phyloP scores from a whole-genome alignment of 2,797 vertebrate genomes.

The Tangara arthus region DNA sequence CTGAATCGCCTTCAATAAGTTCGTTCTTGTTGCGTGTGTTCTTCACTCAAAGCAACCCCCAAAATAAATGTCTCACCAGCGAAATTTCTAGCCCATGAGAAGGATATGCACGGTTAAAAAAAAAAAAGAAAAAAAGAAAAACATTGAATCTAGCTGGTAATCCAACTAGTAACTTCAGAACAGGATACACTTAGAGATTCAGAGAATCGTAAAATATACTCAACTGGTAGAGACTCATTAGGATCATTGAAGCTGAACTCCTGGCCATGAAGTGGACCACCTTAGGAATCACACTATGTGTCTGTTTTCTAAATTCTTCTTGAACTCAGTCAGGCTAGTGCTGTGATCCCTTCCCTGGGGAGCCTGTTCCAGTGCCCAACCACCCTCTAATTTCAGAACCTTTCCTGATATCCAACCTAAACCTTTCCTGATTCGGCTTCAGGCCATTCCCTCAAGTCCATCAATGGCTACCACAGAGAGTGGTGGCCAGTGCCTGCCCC shows the following conservation, averaged over 20 bases:
- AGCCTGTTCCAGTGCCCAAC: background rate
- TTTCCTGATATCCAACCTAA: background rate
- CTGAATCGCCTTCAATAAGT: background rate
- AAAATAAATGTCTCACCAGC: background rate
- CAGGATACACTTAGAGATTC: background rate
- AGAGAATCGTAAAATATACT: background rate
- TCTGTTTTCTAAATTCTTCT: background rate
- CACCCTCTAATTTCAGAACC: background rate
- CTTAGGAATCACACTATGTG: background rate
- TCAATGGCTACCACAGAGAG: background rate
- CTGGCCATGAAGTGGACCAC: background rate
- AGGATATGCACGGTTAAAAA: accelerated
- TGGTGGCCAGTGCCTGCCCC: background rate
- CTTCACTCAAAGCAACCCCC: background rate
- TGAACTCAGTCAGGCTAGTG: background rate
- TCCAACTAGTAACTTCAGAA: background rate
- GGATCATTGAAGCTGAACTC: accelerated
- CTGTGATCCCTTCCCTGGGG: background rate
- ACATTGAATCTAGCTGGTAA: background rate
- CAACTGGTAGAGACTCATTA: background rate
- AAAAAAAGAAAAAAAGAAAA: background rate
- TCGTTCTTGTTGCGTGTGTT: background rate
- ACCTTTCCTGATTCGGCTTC: background rate
- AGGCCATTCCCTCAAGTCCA: background rate
- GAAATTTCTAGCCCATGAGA: background rate